Percentiles rank a stretch among this genome's conserved stretches.
Conservation (phyloP, 2,888 invertebrate genomes). For the Odiellus spinosus region DNA sequence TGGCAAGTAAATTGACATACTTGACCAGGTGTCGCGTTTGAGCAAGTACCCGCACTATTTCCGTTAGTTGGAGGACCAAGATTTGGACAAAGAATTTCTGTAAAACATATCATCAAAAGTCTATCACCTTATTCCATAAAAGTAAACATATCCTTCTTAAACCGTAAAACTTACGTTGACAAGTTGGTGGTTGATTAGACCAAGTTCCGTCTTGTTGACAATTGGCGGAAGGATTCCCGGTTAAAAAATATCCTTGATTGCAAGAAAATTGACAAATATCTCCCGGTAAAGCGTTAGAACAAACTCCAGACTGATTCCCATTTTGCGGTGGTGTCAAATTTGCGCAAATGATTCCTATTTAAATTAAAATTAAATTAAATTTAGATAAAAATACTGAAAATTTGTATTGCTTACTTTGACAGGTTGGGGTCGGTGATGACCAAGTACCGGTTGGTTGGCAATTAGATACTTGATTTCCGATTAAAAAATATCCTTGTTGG, state of each 20-base stretch:
- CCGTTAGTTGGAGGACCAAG: not conserved
- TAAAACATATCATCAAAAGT: too few species aligned
- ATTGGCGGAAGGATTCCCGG: not conserved
- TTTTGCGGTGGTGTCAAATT: not conserved
- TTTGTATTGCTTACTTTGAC: not conserved
- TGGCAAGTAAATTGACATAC: not conserved
- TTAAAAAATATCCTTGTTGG: not conserved
- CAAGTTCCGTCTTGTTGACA: not conserved
- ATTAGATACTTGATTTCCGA: not conserved
- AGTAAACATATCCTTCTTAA: too few species aligned
- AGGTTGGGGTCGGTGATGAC: not conserved
- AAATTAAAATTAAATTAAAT: too few species aligned
- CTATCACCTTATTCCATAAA: too few species aligned
- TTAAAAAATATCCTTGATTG: not conserved
- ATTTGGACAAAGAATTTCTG: not conserved
- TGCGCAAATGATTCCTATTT: not conserved
- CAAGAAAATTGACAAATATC: not conserved
- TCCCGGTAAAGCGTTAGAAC: not conserved
- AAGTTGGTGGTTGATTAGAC: not conserved
- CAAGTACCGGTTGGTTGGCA: not conserved
- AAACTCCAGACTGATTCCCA: not conserved
- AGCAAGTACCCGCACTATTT: not conserved
- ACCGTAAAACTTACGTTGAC: not conserved
- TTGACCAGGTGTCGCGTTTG: not conserved
- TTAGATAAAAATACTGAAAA: too few species aligned